Evolutionary conservation across 1,140 invertebrate genomes (phyloP), one percentile per base, ranked within the genome.

Genomic region (Drosophila parabipectinata): DNA sequence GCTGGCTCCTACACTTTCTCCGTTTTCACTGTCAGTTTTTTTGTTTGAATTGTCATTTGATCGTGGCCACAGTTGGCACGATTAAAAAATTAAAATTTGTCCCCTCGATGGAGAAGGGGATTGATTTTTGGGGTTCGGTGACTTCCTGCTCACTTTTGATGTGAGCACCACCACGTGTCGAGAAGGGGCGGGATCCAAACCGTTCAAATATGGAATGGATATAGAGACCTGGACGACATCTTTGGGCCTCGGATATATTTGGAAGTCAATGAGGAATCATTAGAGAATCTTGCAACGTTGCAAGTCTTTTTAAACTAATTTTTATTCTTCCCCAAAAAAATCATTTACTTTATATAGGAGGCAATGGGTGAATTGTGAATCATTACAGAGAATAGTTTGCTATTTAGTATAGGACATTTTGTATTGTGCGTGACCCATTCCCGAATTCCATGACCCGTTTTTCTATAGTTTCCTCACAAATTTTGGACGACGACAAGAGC

Each of bases 1-100:
- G 52, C 47, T 66, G 53, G 52, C 57, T 58, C 28, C 28, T 55
- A 37, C n/a, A 41, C 28, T 61, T 37, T 47, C 63, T 78, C 58
- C 55, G 24, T 64, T 73, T 69, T 73, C 60, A 64, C 50, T 74
- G 82, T 77, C 63, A 69, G 62, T 60, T 85, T 84, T 84, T 69
- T 77, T 77, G 83, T 87, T 87, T 87, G 83, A 88, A 79, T 88
- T 88, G 83, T 83, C 83, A 87, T 87, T 87, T 83, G 83, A 87
- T 87, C 83, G 67, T 63, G 30, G 56, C 47, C 72, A 77, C 83
- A 88, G 83, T 87, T 87, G 82, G 79, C 53, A 77, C 82, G 82
- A 88, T 83, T 87, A 87, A 88, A 87, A 88, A 87, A 71, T 75
- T 79, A 63, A 76, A 51, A 76, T 53, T 45, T 51, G 34, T 50